phyloP scores from a whole-genome alignment of 2,113 vertebrate genomes.

The Oxygymnocypris stewartii region DNA sequence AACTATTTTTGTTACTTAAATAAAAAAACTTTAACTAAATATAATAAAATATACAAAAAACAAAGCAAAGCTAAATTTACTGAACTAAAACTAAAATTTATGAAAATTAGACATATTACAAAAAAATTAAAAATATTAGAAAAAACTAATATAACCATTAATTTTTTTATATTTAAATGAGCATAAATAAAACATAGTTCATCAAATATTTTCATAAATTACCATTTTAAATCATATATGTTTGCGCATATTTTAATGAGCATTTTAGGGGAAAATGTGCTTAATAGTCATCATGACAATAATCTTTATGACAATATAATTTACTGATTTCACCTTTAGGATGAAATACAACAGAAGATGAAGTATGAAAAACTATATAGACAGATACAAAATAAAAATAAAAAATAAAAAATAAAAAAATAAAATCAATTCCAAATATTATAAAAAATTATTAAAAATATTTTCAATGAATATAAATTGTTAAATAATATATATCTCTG shows the following conservation, averaged over 20 bases:
- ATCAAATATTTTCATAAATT: neutral
- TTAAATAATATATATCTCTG: neutral
- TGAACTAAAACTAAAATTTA: neutral
- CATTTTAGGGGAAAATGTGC: neutral
- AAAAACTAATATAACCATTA: too few species aligned
- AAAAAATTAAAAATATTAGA: too few species aligned
- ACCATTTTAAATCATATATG: neutral
- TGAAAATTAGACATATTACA: neutral
- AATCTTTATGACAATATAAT: neutral
- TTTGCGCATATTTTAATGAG: neutral
- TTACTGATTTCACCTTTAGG: too few species aligned
- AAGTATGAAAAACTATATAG: neutral
- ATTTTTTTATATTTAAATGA: neutral
- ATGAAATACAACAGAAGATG: neutral
- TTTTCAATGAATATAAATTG: neutral
- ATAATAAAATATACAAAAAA: too few species aligned
- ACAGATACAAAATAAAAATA: too few species aligned
- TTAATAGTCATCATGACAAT: neutral
- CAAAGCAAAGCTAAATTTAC: too few species aligned
- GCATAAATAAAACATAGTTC: too few species aligned
- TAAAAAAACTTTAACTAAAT: too few species aligned
- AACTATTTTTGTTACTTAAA: too few species aligned
- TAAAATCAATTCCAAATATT: too few species aligned
- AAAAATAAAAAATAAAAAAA: too few species aligned
- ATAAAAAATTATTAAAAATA: too few species aligned